Percentiles rank a stretch among this genome's conserved stretches.
Evolutionary conservation across 2,797 vertebrate genomes (phyloP).

Genomic region (Pseudochaenichthys georgianus): DNA sequence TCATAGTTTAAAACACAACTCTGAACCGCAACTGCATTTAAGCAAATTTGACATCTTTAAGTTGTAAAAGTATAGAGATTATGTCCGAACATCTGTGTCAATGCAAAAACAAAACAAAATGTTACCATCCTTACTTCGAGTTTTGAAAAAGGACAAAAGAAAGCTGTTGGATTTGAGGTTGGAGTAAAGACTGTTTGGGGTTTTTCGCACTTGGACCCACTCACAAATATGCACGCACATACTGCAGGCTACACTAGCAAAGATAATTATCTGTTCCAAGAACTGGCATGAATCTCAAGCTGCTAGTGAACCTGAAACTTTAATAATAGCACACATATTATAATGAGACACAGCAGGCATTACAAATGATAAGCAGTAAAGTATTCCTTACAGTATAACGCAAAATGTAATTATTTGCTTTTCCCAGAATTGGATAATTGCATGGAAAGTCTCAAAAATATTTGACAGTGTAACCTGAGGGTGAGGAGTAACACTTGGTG

Average conservation of each 20-base stretch:
- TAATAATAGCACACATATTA: conserved; percentile 39
- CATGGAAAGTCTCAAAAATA: conserved; percentile 10
- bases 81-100: too few species aligned
- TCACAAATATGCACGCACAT: conserved; percentile 39
- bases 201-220: conserved; percentile 55
- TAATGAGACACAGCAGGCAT: not conserved
- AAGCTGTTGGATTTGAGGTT: conserved; percentile 33
- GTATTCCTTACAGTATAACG: conserved; percentile 10
- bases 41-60: not conserved
- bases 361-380: conserved; percentile 35
- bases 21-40: too few species aligned
- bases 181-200: conserved; percentile 46
- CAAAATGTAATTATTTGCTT: conserved; percentile 19
- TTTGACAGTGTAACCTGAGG: conserved; percentile 12
- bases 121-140: not conserved
- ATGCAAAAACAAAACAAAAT: not conserved
- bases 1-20: too few species aligned
- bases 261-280: conserved; percentile 30
- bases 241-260: conserved; percentile 14
- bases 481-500: not conserved
- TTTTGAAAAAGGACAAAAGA: not conserved
- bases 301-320: conserved; percentile 20
- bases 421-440: conserved; percentile 15
- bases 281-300: conserved; percentile 30
- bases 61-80: not conserved